Evolutionary conservation across 2,113 vertebrate species (phyloP).

Genomic region (Laterallus jamaicensis): DNA sequence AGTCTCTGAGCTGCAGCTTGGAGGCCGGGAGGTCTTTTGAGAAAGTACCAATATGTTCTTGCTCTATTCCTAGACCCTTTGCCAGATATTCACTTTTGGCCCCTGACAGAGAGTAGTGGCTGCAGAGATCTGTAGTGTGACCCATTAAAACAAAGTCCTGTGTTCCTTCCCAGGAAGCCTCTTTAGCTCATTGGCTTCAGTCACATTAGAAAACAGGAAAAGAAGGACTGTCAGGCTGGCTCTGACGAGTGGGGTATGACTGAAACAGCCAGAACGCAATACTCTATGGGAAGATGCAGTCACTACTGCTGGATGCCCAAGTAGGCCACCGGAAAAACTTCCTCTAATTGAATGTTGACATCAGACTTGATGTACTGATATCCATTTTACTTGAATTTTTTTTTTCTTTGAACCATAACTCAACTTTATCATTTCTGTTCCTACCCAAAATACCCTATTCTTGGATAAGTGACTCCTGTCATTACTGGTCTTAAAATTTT

Average conservation of each 20-base stretch:
- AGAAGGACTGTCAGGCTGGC: constrained; percentile 4
- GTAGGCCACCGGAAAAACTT: neutral
- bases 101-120: neutral
- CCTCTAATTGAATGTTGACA: neutral
- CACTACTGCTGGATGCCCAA: neutral
- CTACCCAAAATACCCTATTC: neutral
- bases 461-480: neutral
- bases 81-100: neutral
- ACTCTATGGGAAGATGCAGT: neutral
- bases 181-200: constrained; percentile 28
- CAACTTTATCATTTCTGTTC: neutral
- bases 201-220: neutral
- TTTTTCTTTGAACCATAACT: neutral
- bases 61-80: neutral
- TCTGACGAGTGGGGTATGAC: neutral
- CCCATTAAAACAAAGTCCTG: constrained; percentile 9
- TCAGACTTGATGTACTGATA: neutral
- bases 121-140: neutral
- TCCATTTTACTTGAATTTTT: neutral
- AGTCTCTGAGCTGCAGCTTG: neutral
- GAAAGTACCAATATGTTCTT: neutral
- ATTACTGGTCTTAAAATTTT: neutral
- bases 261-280: constrained; percentile 3
- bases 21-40: neutral
- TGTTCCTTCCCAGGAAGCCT: constrained; percentile 36